Base-by-base conservation (phyloP, 2,888 invertebrate species). In the Callyntrura guangdongensis region DNA sequence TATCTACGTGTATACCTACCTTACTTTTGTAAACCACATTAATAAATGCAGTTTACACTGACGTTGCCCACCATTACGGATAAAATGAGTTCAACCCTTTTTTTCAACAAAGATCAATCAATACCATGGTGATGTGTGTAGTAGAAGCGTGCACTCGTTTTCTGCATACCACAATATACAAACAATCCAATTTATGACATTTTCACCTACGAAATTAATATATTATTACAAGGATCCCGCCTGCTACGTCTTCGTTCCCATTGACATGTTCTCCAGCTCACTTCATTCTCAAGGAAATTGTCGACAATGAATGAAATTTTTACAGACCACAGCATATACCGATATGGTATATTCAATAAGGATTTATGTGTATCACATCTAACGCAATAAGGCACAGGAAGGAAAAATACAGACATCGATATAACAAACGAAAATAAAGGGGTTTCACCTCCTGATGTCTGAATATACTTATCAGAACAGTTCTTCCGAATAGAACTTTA, bases 161-260 rank as follows among this genome's bases (percentile, higher is more conserved):
- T 61, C 36, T 47, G 20, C 36, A 47, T 74, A 17, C 4, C 1
- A 4, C 36, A 36, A 36, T 4, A 36, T 36, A 36, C 36, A 36
- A 36, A 36, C 36, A 36, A 4, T 36, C 36, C 3, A 4, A 36
- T 36, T 36, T 36, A 11, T 61, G 61, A 61, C 45, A 82, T 27
- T 12, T 45, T 69, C 17, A n/a, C 69, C 25, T 69, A 82, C 64
- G 61, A 84, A 84, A 84, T 59, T 36, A 72, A 89, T 83, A 83
- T n/a, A 22, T 79, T 74, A 74, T 87, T 74, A 89, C 89, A 89
- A 84, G 89, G 79, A 84, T 89, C 89, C 89, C 89, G 89, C 89
- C 89, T 84, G 89, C 72, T 25, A 17, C 53, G 53, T 81, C 87
- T 36, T 79, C 79, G 20, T 53, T 72, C 27, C 56, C 17, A 56